These are phyloP conservation scores for Kryptolebias ocellatus DNA, from an alignment of 2,797 vertebrate genomes.

Conservation along the genomic window DNA sequence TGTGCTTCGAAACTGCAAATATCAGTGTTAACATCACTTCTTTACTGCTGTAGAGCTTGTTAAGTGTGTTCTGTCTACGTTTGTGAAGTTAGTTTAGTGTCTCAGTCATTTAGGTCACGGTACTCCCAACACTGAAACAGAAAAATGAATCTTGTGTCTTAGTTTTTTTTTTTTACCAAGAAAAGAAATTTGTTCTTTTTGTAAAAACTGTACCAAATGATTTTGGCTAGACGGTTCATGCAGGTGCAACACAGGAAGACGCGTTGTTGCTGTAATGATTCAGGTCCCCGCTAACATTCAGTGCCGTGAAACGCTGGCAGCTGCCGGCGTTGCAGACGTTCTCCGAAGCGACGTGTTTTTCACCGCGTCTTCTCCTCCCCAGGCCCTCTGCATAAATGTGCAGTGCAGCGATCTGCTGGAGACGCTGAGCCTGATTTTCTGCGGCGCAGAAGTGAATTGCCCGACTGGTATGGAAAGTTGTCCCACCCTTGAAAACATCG, in stretches of 20 bases:
- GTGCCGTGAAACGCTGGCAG: not conserved
- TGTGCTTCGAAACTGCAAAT: too few species aligned
- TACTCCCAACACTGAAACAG: too few species aligned
- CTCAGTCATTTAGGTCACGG: not conserved
- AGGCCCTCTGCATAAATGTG: conserved; percentile 92
- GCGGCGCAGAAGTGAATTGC: conserved; percentile 89
- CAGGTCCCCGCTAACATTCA: not conserved
- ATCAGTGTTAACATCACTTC: too few species aligned
- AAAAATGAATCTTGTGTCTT: too few species aligned
- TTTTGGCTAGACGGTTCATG: too few species aligned
- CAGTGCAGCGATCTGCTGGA: conserved; percentile 92
- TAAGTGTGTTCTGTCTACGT: not conserved
- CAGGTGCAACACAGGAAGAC: not conserved
- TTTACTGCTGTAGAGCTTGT: too few species aligned
- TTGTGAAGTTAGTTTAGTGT: not conserved
- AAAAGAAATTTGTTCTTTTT: too few species aligned
- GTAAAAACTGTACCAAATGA: too few species aligned
- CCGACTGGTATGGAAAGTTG: conserved; percentile 81
- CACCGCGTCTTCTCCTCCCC: conserved; percentile 6
- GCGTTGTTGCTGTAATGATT: not conserved
- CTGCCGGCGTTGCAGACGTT: not conserved
- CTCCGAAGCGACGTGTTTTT: not conserved
- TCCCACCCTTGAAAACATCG: conserved; percentile 84
- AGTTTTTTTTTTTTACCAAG: too few species aligned
- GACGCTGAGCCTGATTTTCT: conserved; percentile 92